These are phyloP conservation scores for Sialia sialis DNA, from an alignment of 2,113 vertebrate species.

Conservation along the genomic window DNA sequence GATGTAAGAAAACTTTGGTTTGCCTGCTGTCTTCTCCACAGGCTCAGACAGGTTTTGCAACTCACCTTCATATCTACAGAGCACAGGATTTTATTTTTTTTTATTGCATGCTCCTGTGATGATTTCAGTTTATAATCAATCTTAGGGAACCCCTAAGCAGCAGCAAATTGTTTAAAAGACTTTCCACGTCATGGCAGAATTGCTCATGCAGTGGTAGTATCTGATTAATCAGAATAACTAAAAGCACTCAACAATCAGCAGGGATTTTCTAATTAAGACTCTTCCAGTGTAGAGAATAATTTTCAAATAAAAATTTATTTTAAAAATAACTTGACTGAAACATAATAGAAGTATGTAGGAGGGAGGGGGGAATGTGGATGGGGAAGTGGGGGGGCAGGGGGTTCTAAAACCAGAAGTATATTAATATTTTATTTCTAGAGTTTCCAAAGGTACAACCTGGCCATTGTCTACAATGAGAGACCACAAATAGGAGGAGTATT, in stretches of 20 bases:
- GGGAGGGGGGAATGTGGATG: too few relatives aligned
- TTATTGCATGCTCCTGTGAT: not conserved
- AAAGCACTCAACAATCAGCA: not conserved
- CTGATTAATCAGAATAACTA: not conserved
- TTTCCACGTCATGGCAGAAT: not conserved
- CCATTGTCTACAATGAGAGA: not conserved
- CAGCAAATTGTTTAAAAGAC: slow-evolving; percentile 7
- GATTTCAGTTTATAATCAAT: not conserved
- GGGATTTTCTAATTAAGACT: slow-evolving; percentile 17
- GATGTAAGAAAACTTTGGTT: not conserved
- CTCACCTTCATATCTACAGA: not conserved
- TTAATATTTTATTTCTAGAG: not conserved
- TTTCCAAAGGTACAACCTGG: not conserved
- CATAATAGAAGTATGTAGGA: not conserved
- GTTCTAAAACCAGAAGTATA: not conserved
- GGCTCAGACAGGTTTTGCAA: not conserved
- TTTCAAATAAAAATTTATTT: not conserved
- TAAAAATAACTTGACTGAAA: not conserved
- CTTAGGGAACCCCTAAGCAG: not conserved
- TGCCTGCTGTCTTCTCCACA: not conserved
- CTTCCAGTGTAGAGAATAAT: not conserved
- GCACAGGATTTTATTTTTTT: not conserved
- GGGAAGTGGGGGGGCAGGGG: accelerated
- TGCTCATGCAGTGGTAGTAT: not conserved
- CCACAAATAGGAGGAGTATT: not conserved